Evolutionary conservation across 2,888 invertebrate genomes (phyloP).

Genomic region (Lasioglossum marginatum): DNA sequence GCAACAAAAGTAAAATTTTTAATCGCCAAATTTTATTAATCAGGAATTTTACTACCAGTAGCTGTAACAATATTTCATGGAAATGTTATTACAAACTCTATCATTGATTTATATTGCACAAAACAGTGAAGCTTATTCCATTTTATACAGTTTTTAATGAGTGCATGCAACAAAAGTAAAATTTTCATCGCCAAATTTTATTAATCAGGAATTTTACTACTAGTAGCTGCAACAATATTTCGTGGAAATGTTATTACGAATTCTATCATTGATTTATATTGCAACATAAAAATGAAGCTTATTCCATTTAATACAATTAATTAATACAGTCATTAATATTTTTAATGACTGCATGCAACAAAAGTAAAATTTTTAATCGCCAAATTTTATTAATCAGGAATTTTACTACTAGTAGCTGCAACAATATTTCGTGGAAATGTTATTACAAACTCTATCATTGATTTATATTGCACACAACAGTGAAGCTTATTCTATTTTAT

Average conservation of each 20-base stretch:
- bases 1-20: background rate
- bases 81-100: background rate
- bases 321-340: too few relatives aligned
- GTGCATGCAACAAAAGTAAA: too few relatives aligned
- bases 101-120: background rate
- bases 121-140: background rate
- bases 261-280: too few relatives aligned
- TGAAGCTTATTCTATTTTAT: background rate
- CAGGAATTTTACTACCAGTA: too few relatives aligned
- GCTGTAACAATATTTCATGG: background rate
- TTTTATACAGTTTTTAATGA: background rate
- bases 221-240: too few relatives aligned
- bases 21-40: background rate
- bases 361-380: background rate
- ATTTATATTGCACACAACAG: background rate
- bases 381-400: background rate
- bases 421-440: background rate
- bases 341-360: background rate
- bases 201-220: too few relatives aligned
- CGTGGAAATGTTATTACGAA: too few relatives aligned
- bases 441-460: background rate
- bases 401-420: background rate
- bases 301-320: too few relatives aligned
- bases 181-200: too few relatives aligned
- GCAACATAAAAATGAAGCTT: too few relatives aligned